Evolutionary conservation across 2,888 invertebrate genomes (phyloP), one percentile per base, ranked within the genome.

Genomic region (Escarpia spicata): DNA sequence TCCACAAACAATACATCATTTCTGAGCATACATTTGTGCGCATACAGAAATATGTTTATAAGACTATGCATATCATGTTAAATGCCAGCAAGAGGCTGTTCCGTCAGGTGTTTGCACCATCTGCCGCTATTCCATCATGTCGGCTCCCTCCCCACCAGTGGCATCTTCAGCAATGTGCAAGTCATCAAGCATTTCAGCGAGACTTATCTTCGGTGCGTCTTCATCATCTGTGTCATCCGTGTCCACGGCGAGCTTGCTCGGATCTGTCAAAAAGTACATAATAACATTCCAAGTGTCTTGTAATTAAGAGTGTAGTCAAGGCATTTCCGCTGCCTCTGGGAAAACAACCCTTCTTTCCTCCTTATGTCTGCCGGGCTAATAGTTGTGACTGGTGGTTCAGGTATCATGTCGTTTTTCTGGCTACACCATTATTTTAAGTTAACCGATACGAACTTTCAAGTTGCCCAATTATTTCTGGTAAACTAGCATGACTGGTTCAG

Each of bases 101-200:
- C 52, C 37, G 92, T 90, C 43, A 90, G 90, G 44, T 91, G 92
- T 37, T 92, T 45, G 45, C 19, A n/a, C 44, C 92, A 43, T 10
- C 2, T 90, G 31, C 91, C 26, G 43, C 89, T 92, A 95, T 90
- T 95, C 95, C 93, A 95, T 94, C 96, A 96, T 96, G 90, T 93
- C 94, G 0, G 94, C 95, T 0, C 96, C 96, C 10, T 95, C 96
- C n/a, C 93, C 96, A 3, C 96, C 96, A 9, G 96, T 96, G 12
- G 96, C 96, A 94, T 98, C 98, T 52, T 98, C 95, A 8, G 92
- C 93, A 52, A 96, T 95, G 92, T 95, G 95, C 52, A 96, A 94
- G 93, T 96, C 96, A 90, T 96, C 96, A 93, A 96, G 93, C 96
- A 96, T 96, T 93, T 96, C 96, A 92, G 95, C 95, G 43, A 96